Base-by-base conservation (phyloP, 1,140 invertebrate genomes). In the Drosophila athabasca region DNA sequence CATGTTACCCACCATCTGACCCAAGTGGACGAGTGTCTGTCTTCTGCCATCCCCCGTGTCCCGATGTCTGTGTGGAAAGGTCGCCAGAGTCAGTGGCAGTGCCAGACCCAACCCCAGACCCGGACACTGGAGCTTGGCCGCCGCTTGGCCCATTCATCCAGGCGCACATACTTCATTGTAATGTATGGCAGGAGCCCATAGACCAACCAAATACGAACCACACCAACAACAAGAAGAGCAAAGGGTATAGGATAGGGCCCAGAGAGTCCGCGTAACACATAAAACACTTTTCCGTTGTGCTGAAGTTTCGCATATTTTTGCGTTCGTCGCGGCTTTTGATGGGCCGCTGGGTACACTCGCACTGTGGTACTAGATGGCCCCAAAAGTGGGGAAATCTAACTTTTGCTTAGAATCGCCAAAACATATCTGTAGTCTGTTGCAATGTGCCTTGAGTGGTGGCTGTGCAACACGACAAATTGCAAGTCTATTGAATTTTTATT, bases 401-500 rank as follows among this genome's bases (percentile, higher is more conserved):
- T 46, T 15, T 15, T n/a, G n/a, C 19, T 52, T 15, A 19, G 15
- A 2, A 11, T 26, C 6, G 26, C 35, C 6, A 1, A 13, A 11
- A 22, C n/a, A 6, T 6, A 1, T 51, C 9, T 5, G 6, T 0
- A 0, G 6, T 17, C n/a, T 44, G 17, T 5, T 8, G 64, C 77
- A 84, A 68, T 74, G 77, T 84, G 24, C 50, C 22, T n/a, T 48
- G 49, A 68, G 82, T 87, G 82, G 64, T 57, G 62, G 72, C 65
- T 71, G 70, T 64, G 71, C 73, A 75, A 62, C 75, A 62, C 74
- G 66, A 88, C 83, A 87, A 87, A 82, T 88, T 88, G 83, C 82
- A 88, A 87, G 83, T 87, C 83, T 88, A 87, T 87, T 88, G 82
- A 87, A 87, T 83, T 87, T 87, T 87, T 87, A 87, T 87, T 87